These are phyloP conservation scores for Centruroides sculpturatus DNA, from an alignment of 1,140 invertebrate genomes.

Conservation along the genomic window DNA sequence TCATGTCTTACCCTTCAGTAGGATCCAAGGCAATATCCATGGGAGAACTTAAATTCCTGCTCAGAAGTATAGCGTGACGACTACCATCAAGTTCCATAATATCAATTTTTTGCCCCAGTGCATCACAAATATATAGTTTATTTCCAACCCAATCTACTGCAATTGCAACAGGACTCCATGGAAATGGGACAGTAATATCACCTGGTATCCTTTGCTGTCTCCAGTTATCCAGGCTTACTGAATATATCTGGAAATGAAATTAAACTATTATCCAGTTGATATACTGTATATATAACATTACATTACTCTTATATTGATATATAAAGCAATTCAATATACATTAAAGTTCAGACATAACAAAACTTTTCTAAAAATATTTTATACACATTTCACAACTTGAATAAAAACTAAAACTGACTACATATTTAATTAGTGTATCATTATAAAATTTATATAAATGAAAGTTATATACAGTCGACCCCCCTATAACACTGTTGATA, in stretches of 20 bases:
- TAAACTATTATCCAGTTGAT: neutral
- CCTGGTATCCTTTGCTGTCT: slow-evolving; percentile 8
- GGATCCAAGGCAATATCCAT: slow-evolving; percentile 85
- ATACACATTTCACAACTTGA: no score
- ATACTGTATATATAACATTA: no score
- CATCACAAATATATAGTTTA: slow-evolving; percentile 89
- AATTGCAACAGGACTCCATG: slow-evolving; percentile 72
- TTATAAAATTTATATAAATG: no score
- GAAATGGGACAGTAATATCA: slow-evolving; percentile 58
- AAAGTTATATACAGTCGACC: no score
- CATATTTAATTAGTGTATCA: no score
- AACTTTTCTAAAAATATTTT: no score
- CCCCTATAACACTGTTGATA: no score
- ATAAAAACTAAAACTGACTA: no score
- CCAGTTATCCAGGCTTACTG: slow-evolving; percentile 23
- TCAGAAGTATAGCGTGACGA: slow-evolving; percentile 73
- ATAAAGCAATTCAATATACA: no score
- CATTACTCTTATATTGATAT: no score
- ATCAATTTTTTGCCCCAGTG: slow-evolving; percentile 79
- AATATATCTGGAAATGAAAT: slow-evolving; percentile 18
- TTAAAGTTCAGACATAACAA: no score
- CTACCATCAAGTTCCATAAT: slow-evolving; percentile 74
- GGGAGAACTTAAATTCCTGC: slow-evolving; percentile 79
- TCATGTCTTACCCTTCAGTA: slow-evolving; percentile 47
- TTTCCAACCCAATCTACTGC: slow-evolving; percentile 96